Conservation (phyloP, 2,113 vertebrate species). For the Aldabrachelys gigantea region DNA sequence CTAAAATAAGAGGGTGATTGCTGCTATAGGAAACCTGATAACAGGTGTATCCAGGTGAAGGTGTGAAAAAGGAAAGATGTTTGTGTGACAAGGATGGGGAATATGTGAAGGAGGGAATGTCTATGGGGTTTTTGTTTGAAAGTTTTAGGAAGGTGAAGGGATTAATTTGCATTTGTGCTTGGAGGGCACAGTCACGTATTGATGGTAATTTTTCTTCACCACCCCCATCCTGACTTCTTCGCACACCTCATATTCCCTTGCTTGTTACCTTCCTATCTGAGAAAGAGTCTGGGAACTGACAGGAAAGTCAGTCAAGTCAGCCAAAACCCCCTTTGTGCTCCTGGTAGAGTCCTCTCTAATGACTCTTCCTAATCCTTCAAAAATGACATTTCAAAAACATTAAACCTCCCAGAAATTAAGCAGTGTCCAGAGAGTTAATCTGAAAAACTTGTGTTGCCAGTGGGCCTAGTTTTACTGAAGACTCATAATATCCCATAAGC, state of each 20-base stretch:
- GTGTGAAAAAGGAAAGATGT: not conserved
- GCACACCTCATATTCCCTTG: not conserved
- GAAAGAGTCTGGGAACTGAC: not conserved
- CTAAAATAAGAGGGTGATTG: not conserved
- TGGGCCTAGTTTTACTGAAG: not conserved
- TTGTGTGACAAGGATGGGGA: not conserved
- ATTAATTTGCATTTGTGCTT: not conserved
- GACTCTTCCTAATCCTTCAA: not conserved
- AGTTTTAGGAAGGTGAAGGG: rapidly evolving
- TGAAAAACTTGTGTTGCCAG: not conserved
- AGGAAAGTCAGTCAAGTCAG: not conserved
- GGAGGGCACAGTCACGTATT: not conserved
- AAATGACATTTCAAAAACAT: not conserved
- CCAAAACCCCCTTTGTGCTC: not conserved
- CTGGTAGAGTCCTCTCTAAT: not conserved
- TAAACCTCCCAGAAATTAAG: not conserved
- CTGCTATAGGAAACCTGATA: not conserved
- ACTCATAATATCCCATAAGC: not conserved
- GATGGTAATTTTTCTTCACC: not conserved
- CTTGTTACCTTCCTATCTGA: not conserved
- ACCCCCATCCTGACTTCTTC: not conserved
- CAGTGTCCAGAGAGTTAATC: not conserved
- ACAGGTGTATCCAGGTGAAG: not conserved
- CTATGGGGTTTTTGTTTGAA: not conserved
- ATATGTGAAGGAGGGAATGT: not conserved